Evolutionary conservation across 2,797 vertebrate genomes (phyloP).

Genomic region (Danio jaintianensis): DNA sequence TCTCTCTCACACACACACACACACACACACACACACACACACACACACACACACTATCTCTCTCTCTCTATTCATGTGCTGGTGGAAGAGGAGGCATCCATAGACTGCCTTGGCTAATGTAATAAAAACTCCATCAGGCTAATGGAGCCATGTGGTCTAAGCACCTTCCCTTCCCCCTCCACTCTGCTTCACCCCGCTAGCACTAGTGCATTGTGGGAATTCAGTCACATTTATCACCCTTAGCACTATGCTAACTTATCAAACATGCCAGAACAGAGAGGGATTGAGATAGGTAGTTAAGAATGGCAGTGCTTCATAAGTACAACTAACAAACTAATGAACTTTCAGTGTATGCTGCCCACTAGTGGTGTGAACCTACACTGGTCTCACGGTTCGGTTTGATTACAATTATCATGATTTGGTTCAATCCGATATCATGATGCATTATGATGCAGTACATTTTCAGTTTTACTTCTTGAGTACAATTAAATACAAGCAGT

Average conservation of each 20-base stretch:
- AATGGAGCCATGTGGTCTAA: constrained; percentile 59
- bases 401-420: no score
- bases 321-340: neutral
- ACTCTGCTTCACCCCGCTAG: neutral
- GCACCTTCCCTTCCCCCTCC: constrained; percentile 7
- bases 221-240: constrained; percentile 48
- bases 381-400: no score
- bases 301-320: neutral
- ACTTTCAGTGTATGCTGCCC: no score
- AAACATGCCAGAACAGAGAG: constrained; percentile 30
- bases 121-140: constrained; percentile 68
- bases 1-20: no score
- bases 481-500: no score
- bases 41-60: constrained; percentile 2
- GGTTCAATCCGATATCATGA: no score
- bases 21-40: no score
- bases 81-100: constrained; percentile 56
- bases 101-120: constrained; percentile 63
- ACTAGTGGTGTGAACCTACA: no score
- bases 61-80: constrained; percentile 40
- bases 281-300: neutral
- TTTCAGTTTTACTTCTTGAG: no score
- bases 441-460: no score
- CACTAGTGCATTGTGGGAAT: constrained; percentile 48
- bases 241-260: constrained; percentile 20